Evolutionary conservation across 2,113 vertebrate species (phyloP).

Genomic region (Corydoras sp.): DNA sequence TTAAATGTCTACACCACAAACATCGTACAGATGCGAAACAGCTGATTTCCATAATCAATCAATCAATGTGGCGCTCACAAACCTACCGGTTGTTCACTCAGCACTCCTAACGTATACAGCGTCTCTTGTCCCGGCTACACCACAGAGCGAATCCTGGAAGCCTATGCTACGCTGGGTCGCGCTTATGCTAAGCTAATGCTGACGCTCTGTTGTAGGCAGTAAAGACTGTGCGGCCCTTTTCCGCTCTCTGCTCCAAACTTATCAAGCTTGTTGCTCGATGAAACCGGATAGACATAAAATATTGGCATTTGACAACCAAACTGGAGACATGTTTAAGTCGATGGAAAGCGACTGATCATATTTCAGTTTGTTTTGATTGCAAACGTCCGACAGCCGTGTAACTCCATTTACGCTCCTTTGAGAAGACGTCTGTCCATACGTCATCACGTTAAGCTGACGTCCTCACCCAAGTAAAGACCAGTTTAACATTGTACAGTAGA

Average conservation of each 20-base stretch:
- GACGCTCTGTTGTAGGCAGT: neutral
- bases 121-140: constrained; percentile 19
- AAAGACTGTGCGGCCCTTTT: neutral
- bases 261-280: no score
- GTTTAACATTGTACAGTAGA: no score
- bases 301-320: neutral
- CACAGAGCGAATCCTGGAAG: neutral
- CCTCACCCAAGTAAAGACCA: neutral
- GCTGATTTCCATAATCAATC: no score
- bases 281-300: neutral
- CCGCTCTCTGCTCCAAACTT: neutral
- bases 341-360: neutral
- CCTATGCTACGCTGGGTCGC: neutral
- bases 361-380: constrained; percentile 18
- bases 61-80: no score
- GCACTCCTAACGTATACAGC: neutral
- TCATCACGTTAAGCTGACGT: constrained; percentile 6
- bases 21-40: no score
- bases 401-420: neutral
- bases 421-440: neutral
- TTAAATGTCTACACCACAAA: no score
- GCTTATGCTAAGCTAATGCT: neutral
- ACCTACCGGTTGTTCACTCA: constrained; percentile 22
- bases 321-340: neutral
- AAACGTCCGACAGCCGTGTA: constrained; percentile 18